Evolutionary conservation across 30 jellyfish, hydroid and myxozoan genomes (phyloP).

Genomic region (Turritopsis dohrnii): DNA sequence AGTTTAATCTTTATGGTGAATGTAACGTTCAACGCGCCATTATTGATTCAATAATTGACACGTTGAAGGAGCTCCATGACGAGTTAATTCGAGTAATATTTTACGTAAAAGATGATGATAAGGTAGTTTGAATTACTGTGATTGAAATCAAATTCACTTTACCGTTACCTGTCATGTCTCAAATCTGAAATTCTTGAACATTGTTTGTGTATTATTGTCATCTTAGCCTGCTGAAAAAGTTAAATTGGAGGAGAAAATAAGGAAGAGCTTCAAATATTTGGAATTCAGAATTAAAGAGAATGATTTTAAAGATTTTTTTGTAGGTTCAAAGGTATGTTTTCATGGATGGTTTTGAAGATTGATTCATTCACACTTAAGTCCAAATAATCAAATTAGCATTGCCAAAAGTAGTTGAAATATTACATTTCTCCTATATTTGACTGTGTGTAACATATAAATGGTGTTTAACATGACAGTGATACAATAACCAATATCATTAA

Average conservation of each 20-base stretch:
- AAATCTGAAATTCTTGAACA: background rate
- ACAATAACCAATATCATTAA: no score
- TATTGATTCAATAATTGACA: background rate
- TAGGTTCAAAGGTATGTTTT: background rate
- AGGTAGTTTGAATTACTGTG: background rate
- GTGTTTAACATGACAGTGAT: no score
- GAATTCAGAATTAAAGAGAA: background rate
- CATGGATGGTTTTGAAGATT: background rate
- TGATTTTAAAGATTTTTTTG: background rate
- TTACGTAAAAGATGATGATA: constrained; percentile 21
- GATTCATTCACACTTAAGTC: no score
- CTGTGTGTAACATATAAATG: no score
- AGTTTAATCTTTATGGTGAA: constrained; percentile 10
- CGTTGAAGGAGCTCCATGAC: constrained; percentile 13
- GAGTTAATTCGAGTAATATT: background rate
- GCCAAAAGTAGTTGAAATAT: no score
- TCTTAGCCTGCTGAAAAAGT: background rate
- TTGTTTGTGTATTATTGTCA: background rate
- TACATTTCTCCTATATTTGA: no score
- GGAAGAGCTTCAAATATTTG: background rate
- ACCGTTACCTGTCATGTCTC: background rate
- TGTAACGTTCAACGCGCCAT: constrained; percentile 15
- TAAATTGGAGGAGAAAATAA: background rate
- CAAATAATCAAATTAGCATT: no score
- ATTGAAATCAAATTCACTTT: background rate